A percentile compares a stretch with the other conserved stretches of the same genome.
Evolutionary conservation across 2,797 vertebrate species (phyloP).

Genomic region (Lithobates pipiens): DNA sequence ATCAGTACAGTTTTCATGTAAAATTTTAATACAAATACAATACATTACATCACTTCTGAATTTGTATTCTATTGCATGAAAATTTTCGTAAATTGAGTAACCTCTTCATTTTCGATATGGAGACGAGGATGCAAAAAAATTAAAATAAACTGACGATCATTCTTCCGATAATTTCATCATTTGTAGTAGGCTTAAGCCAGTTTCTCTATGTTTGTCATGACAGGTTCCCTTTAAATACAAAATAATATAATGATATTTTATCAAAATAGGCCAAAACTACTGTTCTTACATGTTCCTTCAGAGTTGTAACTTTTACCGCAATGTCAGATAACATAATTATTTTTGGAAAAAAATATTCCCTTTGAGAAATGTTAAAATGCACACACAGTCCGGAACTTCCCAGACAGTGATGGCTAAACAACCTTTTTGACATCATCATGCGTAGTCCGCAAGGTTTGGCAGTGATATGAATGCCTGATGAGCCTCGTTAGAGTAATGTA

Average conservation of each 20-base stretch:
- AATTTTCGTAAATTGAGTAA: no score
- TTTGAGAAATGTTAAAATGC: neutral
- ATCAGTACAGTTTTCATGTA: no score
- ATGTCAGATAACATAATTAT: neutral
- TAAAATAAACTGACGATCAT: no score
- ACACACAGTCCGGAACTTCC: no score
- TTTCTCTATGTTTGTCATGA: no score
- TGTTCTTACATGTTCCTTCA: neutral
- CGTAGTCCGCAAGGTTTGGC: neutral
- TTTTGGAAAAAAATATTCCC: neutral
- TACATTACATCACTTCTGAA: no score
- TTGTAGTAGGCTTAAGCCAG: no score
- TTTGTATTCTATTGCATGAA: no score
- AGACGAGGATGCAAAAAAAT: no score
- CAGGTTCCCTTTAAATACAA: neutral
- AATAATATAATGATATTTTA: neutral
- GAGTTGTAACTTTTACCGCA: neutral
- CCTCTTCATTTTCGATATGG: no score
- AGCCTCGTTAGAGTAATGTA: neutral
- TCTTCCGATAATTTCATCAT: no score
- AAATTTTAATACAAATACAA: no score
- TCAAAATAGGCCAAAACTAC: neutral
- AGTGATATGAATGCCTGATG: neutral
- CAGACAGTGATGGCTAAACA: neutral
- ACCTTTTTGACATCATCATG: neutral